phyloP scores from a whole-genome alignment of 2,113 vertebrate genomes.

The Galeopterus variegatus region DNA sequence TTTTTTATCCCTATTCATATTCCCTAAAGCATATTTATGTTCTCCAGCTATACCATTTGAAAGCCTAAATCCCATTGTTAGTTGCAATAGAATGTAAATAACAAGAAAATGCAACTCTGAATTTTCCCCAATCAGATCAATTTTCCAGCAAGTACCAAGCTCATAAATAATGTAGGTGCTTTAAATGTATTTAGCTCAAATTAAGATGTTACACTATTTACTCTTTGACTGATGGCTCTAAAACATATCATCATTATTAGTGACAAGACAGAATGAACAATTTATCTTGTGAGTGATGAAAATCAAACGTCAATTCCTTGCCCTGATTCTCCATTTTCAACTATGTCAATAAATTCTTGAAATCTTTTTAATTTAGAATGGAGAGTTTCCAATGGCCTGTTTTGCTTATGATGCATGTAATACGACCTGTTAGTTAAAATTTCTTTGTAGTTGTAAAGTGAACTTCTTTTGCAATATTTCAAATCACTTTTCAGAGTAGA shows the following conservation, averaged over 20 bases:
- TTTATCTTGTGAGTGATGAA: constrained; percentile 66
- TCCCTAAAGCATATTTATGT: constrained; percentile 68
- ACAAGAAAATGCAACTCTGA: constrained; percentile 34
- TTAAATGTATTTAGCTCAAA: constrained; percentile 70
- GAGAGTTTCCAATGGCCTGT: constrained; percentile 40
- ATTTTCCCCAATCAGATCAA: constrained; percentile 65
- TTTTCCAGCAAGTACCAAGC: constrained; percentile 71
- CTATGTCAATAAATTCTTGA: constrained; percentile 39
- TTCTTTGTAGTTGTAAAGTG: neutral
- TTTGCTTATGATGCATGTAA: constrained; percentile 57
- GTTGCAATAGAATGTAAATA: constrained; percentile 56
- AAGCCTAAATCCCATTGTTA: constrained; percentile 76
- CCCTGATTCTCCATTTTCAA: constrained; percentile 69
- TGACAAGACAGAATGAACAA: constrained; percentile 71
- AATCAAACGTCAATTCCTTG: constrained; percentile 69
- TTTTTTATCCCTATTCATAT: constrained; percentile 72
- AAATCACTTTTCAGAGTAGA: constrained; percentile 74
- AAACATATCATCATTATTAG: constrained; percentile 66
- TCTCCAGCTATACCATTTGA: constrained; percentile 77
- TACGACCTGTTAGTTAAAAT: constrained; percentile 58
- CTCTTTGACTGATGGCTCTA: constrained; percentile 60
- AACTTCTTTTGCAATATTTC: constrained; percentile 73
- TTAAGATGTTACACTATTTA: constrained; percentile 58
- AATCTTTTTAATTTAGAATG: constrained; percentile 26
- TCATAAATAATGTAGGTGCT: constrained; percentile 75